Conservation (phyloP, 2,888 invertebrate species). For the Trichogramma dendrolimi region DNA sequence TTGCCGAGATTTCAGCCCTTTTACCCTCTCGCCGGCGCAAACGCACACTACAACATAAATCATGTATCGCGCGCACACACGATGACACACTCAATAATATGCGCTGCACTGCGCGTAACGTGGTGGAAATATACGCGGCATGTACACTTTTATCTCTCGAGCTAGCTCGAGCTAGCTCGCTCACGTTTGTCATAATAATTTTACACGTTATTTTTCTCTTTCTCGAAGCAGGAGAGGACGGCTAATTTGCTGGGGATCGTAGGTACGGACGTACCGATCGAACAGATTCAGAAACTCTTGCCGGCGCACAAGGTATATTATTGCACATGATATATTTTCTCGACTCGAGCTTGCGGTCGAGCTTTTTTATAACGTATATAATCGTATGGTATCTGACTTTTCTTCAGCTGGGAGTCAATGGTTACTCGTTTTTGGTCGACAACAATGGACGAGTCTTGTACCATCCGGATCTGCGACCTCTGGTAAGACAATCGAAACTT, state of each 20-base stretch:
- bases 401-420: constrained; percentile 86
- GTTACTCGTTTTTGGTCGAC: constrained; percentile 94
- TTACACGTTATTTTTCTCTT: constrained; percentile 11
- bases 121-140: too few species aligned
- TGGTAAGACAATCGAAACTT: constrained; percentile 59
- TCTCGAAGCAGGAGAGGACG: constrained; percentile 65
- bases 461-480: constrained; percentile 90
- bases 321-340: not conserved
- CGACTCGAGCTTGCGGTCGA: not conserved
- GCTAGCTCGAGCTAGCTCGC: not conserved
- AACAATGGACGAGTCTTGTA: constrained; percentile 95
- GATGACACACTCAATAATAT: too few species aligned
- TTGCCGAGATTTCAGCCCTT: too few species aligned
- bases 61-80: too few species aligned
- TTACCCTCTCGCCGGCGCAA: too few species aligned
- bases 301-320: constrained; percentile 82
- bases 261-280: constrained; percentile 93
- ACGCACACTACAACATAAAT: too few species aligned
- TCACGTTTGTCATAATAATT: not conserved
- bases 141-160: not conserved
- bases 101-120: too few species aligned
- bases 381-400: constrained; percentile 16
- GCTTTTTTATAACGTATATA: not conserved
- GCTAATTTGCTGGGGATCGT: constrained; percentile 94
- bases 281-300: constrained; percentile 90